Base-by-base conservation (phyloP, 2,113 vertebrate species). In the Circaetus gallicus region DNA sequence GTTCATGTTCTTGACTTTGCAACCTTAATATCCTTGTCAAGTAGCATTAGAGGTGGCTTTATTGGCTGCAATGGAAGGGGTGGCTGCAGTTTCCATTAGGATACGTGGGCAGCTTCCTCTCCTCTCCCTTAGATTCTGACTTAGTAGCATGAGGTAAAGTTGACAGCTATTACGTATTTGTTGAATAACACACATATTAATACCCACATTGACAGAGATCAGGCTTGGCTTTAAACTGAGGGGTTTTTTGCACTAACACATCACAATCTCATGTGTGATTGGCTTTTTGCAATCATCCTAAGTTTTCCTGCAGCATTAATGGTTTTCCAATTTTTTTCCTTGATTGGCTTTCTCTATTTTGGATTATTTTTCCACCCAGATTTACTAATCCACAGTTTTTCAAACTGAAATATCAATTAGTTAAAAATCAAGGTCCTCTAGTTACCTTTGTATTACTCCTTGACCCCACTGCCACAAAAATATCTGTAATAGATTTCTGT, bases 71-170 rank as follows among this genome's bases (percentile, higher is more conserved):
- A 38, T 76, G n/a, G 22, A 91, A 74, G 15, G 4, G 3, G 12
- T 55, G n/a, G 10, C 34, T 72, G 26, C 28, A 28, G 24, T 28
- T 79, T 63, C n/a, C n/a, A 18, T 47, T 8, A 59, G 31, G 19
- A 31, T 38, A 72, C 0, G 0, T 3, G 2, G 6, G 13, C 38
- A 72, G 15, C 13, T 58, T 63, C 26, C 25, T 36, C 45, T 58
- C 20, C 17, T 50, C 42, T 56, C 18, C 61, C 32, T 38, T 47
- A 77, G 10, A 53, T 63, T 78, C 47, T 71, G 24, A 22, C 28
- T 76, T n/a, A 52, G 17, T 24, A 66, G 36, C 5, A 31, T 14
- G 52, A 63, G 32, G 11, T 42, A 74, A 31, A 59, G 8, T 50
- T 74, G 36, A 32, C 40, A 66, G 34, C 7, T 61, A 15, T 14